Base-by-base conservation (phyloP, 1,140 invertebrate species). In the Acromyrmex charruanus region DNA sequence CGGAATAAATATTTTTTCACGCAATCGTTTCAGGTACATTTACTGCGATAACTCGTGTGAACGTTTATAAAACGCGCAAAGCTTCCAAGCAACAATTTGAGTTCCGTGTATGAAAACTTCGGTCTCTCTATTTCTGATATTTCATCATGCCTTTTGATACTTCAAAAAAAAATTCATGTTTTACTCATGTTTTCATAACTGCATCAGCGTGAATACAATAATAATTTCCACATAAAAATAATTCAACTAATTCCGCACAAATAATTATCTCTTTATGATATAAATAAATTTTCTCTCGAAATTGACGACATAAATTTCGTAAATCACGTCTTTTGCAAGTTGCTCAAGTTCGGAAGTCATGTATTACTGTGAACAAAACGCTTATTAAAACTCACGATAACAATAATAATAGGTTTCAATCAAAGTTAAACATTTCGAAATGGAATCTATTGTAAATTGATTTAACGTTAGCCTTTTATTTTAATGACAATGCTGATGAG, bases 1-100 rank as follows among this genome's bases (percentile, higher is more conserved):
- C 51, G 79, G 79, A 59, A 81, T 81, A 81, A 81, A 81, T 81
- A 81, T 81, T 81, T 81, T 81, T 71, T 71, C 79, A 71, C 79
- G 65, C 79, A 58, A 81, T 81, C 79, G 79, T 81, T 81, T 71
- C 65, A 71, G 65, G 53, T 58, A 71, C 79, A 81, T 81, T 81
- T 81, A 71, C 72, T 7, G 72, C 72, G 79, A 71, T 81, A 81
- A 71, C 66, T 53, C 53, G 66, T 28, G 55, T 71, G 66, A 68
- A 71, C 51, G 65, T 81, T 81, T 81, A 58, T 58, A 44, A 35
- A 81, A 71, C 65, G 79, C 35, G 66, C 79, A 39, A 81, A 58
- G 79, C 79, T 81, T 69, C 66, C 79, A 66, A 81, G 79, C 79
- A 81, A 81, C 66, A 71, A 81, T 81, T 81, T 81, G 51, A 71